Evolutionary conservation across 2,113 vertebrate species (phyloP).

Genomic region (Diphyllodes magnificus): DNA sequence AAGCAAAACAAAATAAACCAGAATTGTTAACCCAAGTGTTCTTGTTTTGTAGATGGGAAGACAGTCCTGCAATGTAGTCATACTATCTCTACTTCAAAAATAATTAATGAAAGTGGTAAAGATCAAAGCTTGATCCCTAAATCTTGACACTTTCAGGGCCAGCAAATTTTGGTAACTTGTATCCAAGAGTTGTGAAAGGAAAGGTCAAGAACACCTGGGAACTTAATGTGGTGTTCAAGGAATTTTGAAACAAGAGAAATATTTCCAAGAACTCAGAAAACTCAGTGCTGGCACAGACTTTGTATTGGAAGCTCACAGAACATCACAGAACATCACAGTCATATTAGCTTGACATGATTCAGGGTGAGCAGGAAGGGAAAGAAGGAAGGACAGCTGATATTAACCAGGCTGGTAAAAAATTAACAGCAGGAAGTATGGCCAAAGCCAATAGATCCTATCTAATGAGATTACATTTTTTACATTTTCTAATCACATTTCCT

Average conservation of each 20-base stretch:
- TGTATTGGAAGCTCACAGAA: background rate
- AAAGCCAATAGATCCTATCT: constrained; percentile 17
- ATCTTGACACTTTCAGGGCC: background rate
- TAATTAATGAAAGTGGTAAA: background rate
- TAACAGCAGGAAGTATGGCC: constrained; percentile 22
- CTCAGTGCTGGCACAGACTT: fast-evolving
- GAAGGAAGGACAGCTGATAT: background rate
- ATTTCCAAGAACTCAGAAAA: background rate
- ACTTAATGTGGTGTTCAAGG: fast-evolving
- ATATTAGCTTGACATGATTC: background rate
- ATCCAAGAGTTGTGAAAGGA: background rate
- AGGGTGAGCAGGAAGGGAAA: background rate
- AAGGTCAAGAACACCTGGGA: background rate
- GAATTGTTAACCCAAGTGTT: background rate
- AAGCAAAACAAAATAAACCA: background rate
- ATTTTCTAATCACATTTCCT: constrained; percentile 48
- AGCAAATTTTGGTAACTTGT: background rate
- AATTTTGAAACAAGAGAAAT: background rate
- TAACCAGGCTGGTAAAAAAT: constrained; percentile 36
- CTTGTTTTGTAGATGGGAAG: background rate
- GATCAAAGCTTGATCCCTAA: background rate
- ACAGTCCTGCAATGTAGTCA: background rate
- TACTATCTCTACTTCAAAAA: background rate
- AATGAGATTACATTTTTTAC: constrained; percentile 35
- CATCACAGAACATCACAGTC: background rate